Evolutionary conservation across 64 coral and sea anemone species (phyloP).

Genomic region (Montipora efflorescens): DNA sequence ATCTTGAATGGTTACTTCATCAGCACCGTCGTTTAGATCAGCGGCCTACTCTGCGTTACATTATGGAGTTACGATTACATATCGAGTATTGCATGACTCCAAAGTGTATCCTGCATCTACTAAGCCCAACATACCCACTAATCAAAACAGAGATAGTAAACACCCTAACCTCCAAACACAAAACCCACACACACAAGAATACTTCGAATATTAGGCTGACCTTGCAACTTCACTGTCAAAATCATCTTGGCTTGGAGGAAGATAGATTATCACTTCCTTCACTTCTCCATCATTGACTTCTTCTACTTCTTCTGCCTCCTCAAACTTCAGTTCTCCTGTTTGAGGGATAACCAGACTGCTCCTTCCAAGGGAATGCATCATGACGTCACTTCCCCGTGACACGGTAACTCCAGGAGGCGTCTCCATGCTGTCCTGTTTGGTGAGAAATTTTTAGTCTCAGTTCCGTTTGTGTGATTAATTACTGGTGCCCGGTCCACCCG

Average conservation of each 20-base stretch:
- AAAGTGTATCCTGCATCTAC: too few species aligned
- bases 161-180: not conserved
- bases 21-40: too few species aligned
- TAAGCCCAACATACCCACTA: too few species aligned
- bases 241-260: constrained; percentile 87
- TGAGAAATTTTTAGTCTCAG: not conserved
- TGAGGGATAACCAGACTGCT: constrained; percentile 52
- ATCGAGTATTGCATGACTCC: too few species aligned
- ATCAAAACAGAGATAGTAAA: too few species aligned
- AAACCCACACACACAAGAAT: not conserved
- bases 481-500: not conserved
- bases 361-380: constrained; percentile 19
- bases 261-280: constrained; percentile 96
- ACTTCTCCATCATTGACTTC: constrained; percentile 80
- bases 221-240: constrained; percentile 93
- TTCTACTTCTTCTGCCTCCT: constrained; percentile 63
- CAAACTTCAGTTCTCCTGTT: constrained; percentile 79
- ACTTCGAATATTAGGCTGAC: constrained; percentile 40
- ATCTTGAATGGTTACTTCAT: too few species aligned
- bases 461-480: not conserved
- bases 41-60: too few species aligned
- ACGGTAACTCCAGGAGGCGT: constrained; percentile 60
- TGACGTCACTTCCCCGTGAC: constrained; percentile 83
- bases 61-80: too few species aligned
- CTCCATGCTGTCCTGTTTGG: not conserved